These are phyloP conservation scores for Lordiphosa collinella DNA, from an alignment of 1,140 invertebrate species.

Conservation along the genomic window DNA sequence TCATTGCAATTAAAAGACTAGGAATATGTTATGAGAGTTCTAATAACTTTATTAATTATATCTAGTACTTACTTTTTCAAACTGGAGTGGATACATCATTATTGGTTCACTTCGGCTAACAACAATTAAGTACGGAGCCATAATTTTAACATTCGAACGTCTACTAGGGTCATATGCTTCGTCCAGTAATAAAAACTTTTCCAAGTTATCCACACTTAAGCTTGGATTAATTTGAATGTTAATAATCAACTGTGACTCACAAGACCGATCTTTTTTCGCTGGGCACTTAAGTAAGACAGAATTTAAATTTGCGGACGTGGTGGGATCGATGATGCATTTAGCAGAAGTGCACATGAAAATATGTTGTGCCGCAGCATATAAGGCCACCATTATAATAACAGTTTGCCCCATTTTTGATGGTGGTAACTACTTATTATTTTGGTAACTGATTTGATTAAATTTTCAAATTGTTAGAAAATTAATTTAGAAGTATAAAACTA, in stretches of 20 bases:
- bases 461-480: slow-evolving; percentile 8
- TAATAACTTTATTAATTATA: not conserved
- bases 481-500: slow-evolving; percentile 3
- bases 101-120: slow-evolving; percentile 27
- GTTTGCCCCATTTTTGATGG: not conserved
- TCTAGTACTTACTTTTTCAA: slow-evolving; percentile 24
- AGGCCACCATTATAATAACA: slow-evolving; percentile 2
- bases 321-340: slow-evolving; percentile 2
- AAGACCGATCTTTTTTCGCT: slow-evolving; percentile 6
- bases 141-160: slow-evolving; percentile 21
- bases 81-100: slow-evolving; percentile 30
- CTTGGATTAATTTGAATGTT: slow-evolving; percentile 48
- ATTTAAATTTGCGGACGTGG: slow-evolving; percentile 15
- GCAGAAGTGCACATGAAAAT: not conserved
- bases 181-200: slow-evolving; percentile 41
- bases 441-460: not conserved
- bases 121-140: slow-evolving; percentile 50
- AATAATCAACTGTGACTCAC: slow-evolving; percentile 47
- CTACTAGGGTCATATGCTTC: slow-evolving; percentile 39
- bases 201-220: slow-evolving; percentile 15
- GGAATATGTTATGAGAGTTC: not conserved
- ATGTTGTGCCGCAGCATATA: not conserved
- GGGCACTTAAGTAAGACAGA: slow-evolving; percentile 39
- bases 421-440: not conserved
- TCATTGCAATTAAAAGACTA: slow-evolving; percentile 12